Base-by-base conservation (phyloP, 2,888 invertebrate genomes). In the Globia sparganii region DNA sequence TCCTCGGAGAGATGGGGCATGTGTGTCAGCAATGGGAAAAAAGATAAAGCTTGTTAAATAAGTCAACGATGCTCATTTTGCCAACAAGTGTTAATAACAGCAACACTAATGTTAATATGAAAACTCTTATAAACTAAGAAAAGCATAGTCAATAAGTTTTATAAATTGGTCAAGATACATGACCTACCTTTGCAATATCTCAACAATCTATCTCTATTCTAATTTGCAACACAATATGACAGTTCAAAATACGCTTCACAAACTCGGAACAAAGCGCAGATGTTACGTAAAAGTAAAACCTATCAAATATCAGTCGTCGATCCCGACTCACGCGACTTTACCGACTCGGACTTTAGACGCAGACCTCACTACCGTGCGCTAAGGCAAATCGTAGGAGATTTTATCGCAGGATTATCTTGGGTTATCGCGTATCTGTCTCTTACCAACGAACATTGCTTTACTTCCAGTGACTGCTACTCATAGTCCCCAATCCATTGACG, bases 361-460 rank as follows among this genome's bases (percentile, higher is more conserved):
- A 67, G 58, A 72, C 71, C 37, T 73, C 61, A 84, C 83, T 84
- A 92, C 94, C 92, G 93, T 92, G 90, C 93, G 91, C 91, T 90
- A 84, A 91, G 92, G 94, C 93, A 94, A 94, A 94, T 95, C 95
- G 93, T 92, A 93, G 89, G 85, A 93, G 94, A 94, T 95, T 92
- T 91, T 93, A 95, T 94, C 94, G 89, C 81, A 85, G 93, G 95
- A 94, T 95, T 95, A 95, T 95, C 95, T 92, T 85, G 91, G 95
- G 96, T 95, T 95, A 95, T 95, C 95, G 91, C 91, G 83, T 91
- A 94, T 95, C 94, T 92, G 75, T 82, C 89, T 77, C 73, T 77
- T 89, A 94, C 93, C 90, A 91, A 82, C 74, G 73, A 66, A 81
- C 77, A 66, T 75, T 72, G 81, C 82, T 79, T 86, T 74, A 76